Evolutionary conservation across 2,797 vertebrate genomes (phyloP).

Genomic region (Molossus alvarezi): DNA sequence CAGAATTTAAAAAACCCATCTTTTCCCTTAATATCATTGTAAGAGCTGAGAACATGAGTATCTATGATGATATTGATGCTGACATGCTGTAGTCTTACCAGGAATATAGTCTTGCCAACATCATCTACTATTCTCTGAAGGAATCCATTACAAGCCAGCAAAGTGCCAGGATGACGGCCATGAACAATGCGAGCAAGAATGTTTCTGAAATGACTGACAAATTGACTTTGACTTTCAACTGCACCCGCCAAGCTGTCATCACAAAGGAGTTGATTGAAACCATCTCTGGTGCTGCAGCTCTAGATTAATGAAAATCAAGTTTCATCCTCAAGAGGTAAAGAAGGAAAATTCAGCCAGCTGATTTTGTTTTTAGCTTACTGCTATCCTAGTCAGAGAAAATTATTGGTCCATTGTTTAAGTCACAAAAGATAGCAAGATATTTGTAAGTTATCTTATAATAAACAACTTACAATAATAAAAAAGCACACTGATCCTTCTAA

Average conservation of each 20-base stretch:
- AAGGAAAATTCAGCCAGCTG: conserved; percentile 81
- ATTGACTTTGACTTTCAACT: conserved; percentile 98
- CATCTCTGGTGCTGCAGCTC: conserved; percentile 98
- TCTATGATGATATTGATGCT: conserved; percentile 97
- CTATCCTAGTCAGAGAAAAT: conserved; percentile 86
- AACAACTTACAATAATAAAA: conserved; percentile 44
- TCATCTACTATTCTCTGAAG: conserved; percentile 94
- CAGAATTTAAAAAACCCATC: conserved; percentile 92
- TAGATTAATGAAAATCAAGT: conserved; percentile 90
- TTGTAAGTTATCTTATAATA: conserved; percentile 94
- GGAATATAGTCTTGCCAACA: conserved; percentile 96
- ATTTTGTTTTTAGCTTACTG: conserved; percentile 83
- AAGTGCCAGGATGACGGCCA: conserved; percentile 98
- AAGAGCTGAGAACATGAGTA: conserved; percentile 94
- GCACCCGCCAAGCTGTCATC: conserved; percentile 98
- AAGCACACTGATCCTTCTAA: background rate
- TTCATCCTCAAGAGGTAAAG: conserved; percentile 91
- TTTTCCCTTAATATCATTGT: conserved; percentile 94
- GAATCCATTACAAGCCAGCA: conserved; percentile 97
- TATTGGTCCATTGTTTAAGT: conserved; percentile 87
- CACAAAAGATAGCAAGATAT: conserved; percentile 91
- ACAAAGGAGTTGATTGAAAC: conserved; percentile 99
- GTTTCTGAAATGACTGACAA: conserved; percentile 99
- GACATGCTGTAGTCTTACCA: conserved; percentile 99
- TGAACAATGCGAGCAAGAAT: conserved; percentile 99